Percentiles rank a stretch among this genome's conserved stretches.
These are phyloP conservation scores for Lasioglossum calceatum DNA, from an alignment of 2,888 invertebrate species.

Conservation along the genomic window DNA sequence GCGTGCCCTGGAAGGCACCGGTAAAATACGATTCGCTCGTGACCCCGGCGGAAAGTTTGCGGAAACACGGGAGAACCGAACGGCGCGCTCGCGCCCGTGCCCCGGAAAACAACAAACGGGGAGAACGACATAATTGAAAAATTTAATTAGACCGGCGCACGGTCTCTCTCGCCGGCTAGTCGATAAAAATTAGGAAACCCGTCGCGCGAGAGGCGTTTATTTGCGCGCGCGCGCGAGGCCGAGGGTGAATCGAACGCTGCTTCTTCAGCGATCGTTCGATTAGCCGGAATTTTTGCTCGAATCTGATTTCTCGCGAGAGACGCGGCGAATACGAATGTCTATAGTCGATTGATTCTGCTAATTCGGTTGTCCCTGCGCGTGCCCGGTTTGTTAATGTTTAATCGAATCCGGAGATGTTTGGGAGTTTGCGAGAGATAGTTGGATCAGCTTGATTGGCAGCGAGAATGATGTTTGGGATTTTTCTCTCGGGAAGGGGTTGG, in stretches of 20 bases:
- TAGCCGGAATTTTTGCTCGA: neutral
- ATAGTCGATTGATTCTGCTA: neutral
- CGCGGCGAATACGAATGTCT: neutral
- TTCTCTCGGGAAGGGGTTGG: neutral
- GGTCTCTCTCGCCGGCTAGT: neutral
- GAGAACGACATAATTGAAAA: neutral
- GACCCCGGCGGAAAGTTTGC: constrained; percentile 5
- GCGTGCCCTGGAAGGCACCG: neutral
- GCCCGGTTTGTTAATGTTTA: neutral
- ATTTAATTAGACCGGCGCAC: constrained; percentile 7
- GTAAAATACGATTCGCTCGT: constrained; percentile 17
- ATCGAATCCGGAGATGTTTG: neutral
- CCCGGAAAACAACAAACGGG: neutral
- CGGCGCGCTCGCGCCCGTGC: neutral
- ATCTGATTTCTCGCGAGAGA: neutral
- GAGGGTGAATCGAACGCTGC: neutral
- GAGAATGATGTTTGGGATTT: neutral
- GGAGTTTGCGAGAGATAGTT: neutral
- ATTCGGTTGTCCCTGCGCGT: neutral
- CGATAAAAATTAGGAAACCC: neutral
- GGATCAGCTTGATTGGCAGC: neutral
- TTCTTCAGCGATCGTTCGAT: neutral
- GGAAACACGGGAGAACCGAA: neutral
- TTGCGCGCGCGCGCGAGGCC: neutral
- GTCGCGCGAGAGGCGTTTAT: neutral